Evolutionary conservation across 2,797 vertebrate genomes (phyloP).

Genomic region (Dicrostonyx torquatus): DNA sequence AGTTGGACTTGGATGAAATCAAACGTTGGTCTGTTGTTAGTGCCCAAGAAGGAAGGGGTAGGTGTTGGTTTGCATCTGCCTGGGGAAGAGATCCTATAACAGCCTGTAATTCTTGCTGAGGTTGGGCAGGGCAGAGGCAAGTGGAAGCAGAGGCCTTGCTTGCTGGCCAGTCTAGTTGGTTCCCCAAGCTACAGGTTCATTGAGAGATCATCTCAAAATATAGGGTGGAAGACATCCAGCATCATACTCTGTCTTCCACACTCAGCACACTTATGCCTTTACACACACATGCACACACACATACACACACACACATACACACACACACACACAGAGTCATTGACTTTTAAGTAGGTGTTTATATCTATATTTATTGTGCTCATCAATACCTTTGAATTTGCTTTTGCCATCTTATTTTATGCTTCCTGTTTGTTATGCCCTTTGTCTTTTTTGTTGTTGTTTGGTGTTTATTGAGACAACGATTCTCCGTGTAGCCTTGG

Average conservation of each 20-base stretch:
- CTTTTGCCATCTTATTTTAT: background rate
- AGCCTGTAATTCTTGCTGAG: background rate
- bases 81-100: background rate
- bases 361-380: background rate
- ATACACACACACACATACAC: no score
- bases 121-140: background rate
- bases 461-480: background rate
- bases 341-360: slow-evolving; percentile 22
- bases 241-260: background rate
- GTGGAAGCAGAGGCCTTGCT: background rate
- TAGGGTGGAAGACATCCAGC: background rate
- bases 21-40: background rate
- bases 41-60: background rate
- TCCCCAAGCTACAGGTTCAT: background rate
- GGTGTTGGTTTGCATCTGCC: background rate
- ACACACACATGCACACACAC: background rate
- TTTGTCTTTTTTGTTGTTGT: background rate
- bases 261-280: background rate
- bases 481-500: no score
- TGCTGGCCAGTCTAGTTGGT: background rate
- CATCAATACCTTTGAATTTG: background rate
- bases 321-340: background rate
- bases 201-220: background rate
- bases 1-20: background rate
- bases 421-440: background rate